phyloP scores from a whole-genome alignment of 2,888 invertebrate species.

The Pyrgus malvae region DNA sequence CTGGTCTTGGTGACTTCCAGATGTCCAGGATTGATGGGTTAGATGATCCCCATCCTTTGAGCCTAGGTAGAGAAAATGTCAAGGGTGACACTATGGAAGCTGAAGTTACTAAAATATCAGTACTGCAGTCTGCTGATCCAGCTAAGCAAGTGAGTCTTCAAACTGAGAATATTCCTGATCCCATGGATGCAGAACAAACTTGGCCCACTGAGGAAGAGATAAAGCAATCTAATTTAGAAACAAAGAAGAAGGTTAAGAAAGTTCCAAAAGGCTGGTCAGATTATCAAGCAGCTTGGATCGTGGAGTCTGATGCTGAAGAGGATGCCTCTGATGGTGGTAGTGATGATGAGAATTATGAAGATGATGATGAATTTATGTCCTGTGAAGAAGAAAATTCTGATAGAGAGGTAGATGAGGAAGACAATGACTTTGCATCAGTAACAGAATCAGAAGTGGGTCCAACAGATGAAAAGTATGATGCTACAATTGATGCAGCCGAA shows the following conservation, averaged over 20 bases:
- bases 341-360: conserved; percentile 55
- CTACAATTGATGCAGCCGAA: conserved; percentile 83
- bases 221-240: conserved; percentile 85
- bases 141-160: conserved; percentile 87
- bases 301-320: conserved; percentile 85
- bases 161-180: conserved; percentile 91
- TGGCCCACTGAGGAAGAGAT: conserved; percentile 98
- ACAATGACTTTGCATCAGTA: conserved; percentile 86
- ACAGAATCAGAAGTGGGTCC: conserved; percentile 84
- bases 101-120: conserved; percentile 58
- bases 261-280: conserved; percentile 98
- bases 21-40: conserved; percentile 89
- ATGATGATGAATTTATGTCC: conserved; percentile 72
- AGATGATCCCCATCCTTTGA: conserved; percentile 85
- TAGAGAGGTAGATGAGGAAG: conserved; percentile 77
- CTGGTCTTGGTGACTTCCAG: conserved; percentile 97
- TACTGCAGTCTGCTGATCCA: conserved; percentile 84
- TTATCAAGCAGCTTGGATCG: conserved; percentile 97
- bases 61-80: conserved; percentile 73
- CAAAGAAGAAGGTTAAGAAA: conserved; percentile 87
- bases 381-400: conserved; percentile 78
- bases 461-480: conserved; percentile 84
- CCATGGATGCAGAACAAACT: conserved; percentile 97
- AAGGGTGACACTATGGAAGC: conserved; percentile 69
- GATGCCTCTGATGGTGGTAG: conserved; percentile 71